A percentile compares a stretch with the other conserved stretches of the same genome.
These are phyloP conservation scores for Horisme vitalbata DNA, from an alignment of 2,888 invertebrate genomes.

Conservation along the genomic window DNA sequence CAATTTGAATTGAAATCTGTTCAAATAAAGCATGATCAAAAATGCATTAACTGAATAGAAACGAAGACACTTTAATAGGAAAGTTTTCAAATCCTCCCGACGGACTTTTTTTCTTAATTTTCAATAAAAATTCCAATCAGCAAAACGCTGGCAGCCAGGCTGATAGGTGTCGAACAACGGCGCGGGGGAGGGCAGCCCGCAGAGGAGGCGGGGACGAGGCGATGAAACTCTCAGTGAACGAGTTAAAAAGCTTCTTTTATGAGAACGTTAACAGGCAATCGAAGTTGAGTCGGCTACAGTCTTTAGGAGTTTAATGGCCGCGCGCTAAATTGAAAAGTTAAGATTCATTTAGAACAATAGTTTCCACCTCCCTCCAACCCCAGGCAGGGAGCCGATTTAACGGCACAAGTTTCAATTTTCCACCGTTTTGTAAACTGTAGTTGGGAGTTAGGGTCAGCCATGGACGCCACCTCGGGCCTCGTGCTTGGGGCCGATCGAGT, in stretches of 20 bases:
- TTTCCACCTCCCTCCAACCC: constrained; percentile 9
- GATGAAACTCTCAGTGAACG: constrained; percentile 4
- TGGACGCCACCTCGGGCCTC: constrained; percentile 9
- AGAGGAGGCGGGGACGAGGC: not conserved
- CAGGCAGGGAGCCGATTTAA: constrained; percentile 1
- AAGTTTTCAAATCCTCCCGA: constrained; percentile 8
- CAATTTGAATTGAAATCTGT: constrained; percentile 2
- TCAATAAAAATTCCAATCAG: constrained; percentile 29
- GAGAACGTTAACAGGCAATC: constrained; percentile 45
- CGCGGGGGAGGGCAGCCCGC: not conserved
- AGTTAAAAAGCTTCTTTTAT: constrained; percentile 39
- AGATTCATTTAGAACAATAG: constrained; percentile 42
- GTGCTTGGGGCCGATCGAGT: constrained; percentile 1
- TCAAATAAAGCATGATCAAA: too few relatives aligned
- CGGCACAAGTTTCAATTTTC: constrained; percentile 29
- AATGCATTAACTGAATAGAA: too few relatives aligned
- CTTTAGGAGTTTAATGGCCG: constrained; percentile 36
- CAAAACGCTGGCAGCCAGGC: too few relatives aligned
- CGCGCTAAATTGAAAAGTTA: constrained; percentile 45
- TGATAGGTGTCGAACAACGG: too few relatives aligned
- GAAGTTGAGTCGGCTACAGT: constrained; percentile 38
- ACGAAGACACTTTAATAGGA: constrained; percentile 5
- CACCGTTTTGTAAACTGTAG: constrained; percentile 32
- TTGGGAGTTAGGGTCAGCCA: constrained; percentile 19
- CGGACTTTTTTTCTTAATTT: constrained; percentile 19